A percentile compares a stretch with the other conserved stretches of the same genome.
Evolutionary conservation across 2,888 invertebrate species (phyloP).

Genomic region (Crepidodera aurea): DNA sequence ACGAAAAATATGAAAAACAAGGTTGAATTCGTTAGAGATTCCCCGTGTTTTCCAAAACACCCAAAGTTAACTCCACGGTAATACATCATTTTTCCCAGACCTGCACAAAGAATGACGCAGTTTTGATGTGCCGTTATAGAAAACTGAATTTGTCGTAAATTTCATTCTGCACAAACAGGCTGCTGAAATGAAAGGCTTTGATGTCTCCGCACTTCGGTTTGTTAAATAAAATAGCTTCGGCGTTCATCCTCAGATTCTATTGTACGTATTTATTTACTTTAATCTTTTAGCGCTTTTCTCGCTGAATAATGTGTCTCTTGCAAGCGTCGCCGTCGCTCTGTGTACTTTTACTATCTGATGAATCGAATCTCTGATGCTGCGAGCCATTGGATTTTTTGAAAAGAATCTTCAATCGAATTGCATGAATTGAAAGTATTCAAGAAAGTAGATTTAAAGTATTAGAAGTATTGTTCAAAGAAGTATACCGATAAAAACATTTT

Average conservation of each 20-base stretch:
- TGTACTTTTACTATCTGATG: background rate
- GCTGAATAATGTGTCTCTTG: background rate
- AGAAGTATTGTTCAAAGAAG: too few relatives aligned
- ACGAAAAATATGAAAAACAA: too few relatives aligned
- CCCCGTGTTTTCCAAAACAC: background rate
- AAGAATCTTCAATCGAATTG: too few relatives aligned
- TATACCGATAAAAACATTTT: too few relatives aligned
- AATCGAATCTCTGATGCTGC: background rate
- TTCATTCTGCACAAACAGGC: background rate
- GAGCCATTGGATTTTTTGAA: too few relatives aligned
- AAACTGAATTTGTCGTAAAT: constrained; percentile 14
- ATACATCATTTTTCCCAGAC: constrained; percentile 16
- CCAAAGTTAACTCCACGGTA: constrained; percentile 2
- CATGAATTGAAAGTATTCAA: too few relatives aligned
- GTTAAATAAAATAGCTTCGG: constrained; percentile 5
- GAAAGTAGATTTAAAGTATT: too few relatives aligned
- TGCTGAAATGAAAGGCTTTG: constrained; percentile 5
- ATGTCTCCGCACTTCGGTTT: constrained; percentile 8
- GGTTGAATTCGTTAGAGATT: too few relatives aligned
- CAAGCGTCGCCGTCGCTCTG: background rate
- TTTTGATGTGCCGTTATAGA: constrained; percentile 15
- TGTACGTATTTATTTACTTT: constrained; percentile 16
- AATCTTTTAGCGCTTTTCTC: background rate
- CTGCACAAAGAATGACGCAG: constrained; percentile 12
- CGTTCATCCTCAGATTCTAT: constrained; percentile 10